Evolutionary conservation across 1,140 invertebrate genomes (phyloP).

Genomic region (Callitettix versicolor): DNA sequence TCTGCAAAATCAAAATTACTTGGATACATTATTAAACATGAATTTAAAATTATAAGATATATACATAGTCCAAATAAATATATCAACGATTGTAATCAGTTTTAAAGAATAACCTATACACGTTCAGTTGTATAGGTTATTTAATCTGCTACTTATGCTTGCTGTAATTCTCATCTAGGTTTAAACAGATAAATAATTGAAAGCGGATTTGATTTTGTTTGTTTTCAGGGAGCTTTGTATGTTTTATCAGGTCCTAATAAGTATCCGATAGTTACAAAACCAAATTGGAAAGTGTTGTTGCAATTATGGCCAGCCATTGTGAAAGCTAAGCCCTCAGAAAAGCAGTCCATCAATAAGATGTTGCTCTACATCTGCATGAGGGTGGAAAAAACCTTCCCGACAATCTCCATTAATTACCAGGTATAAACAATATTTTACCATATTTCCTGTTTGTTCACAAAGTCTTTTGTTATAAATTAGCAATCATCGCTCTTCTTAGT

Average conservation of each 20-base stretch:
- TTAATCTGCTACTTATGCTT: too few species aligned
- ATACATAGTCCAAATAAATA: too few species aligned
- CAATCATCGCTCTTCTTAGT: too few species aligned
- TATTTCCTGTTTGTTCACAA: not conserved
- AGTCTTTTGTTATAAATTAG: not conserved
- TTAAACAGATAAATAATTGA: too few species aligned
- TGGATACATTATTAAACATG: too few species aligned
- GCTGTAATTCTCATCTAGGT: too few species aligned
- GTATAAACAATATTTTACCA: slow-evolving; percentile 10
- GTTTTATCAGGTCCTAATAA: slow-evolving; percentile 55
- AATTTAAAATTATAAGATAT: too few species aligned
- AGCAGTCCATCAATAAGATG: slow-evolving; percentile 63
- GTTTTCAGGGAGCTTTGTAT: slow-evolving; percentile 57
- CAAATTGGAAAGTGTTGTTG: slow-evolving; percentile 62
- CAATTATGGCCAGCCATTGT: slow-evolving; percentile 66
- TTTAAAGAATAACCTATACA: too few species aligned
- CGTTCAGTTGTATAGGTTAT: too few species aligned
- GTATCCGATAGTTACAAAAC: slow-evolving; percentile 48
- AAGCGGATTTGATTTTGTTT: too few species aligned
- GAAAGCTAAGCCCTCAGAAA: slow-evolving; percentile 63
- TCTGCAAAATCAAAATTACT: too few species aligned
- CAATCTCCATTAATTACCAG: slow-evolving; percentile 41
- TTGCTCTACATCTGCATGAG: slow-evolving; percentile 48
- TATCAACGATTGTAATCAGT: too few species aligned
- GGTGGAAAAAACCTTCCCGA: slow-evolving; percentile 41